phyloP scores from a whole-genome alignment of 2,113 vertebrate genomes.

The Mellivora capensis region DNA sequence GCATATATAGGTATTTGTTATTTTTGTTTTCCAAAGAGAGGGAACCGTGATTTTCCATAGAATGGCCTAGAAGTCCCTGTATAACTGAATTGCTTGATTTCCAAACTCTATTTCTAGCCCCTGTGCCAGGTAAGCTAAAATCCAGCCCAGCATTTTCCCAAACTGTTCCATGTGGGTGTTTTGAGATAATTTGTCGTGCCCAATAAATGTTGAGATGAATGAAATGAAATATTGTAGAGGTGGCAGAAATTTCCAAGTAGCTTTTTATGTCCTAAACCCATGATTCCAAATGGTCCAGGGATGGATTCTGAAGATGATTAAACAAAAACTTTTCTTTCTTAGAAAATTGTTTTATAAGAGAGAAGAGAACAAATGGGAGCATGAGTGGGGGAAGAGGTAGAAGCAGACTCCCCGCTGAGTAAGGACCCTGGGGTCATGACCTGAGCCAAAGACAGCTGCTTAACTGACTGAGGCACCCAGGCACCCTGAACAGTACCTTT shows the following conservation, averaged over 20 bases:
- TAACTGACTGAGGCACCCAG: neutral
- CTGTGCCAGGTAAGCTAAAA: neutral
- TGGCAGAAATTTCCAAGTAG: neutral
- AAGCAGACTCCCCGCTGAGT: neutral
- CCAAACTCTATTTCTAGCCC: neutral
- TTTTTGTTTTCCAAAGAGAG: neutral
- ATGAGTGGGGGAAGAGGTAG: neutral
- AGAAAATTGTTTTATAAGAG: neutral
- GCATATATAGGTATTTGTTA: neutral
- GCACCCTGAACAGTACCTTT: neutral
- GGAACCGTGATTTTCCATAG: neutral
- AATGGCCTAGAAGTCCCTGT: neutral
- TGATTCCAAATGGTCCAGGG: neutral
- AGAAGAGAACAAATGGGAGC: neutral
- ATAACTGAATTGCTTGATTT: neutral
- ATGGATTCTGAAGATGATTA: neutral
- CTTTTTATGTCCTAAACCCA: neutral
- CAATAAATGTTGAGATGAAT: neutral
- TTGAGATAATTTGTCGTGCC: neutral
- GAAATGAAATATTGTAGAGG: neutral
- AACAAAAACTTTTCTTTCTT: neutral
- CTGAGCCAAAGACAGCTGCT: neutral
- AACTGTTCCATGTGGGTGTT: neutral
- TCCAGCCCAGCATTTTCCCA: neutral
- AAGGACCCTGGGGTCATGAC: neutral